Conservation (phyloP, 1,140 invertebrate species). For the Eriocheir sinensis region DNA sequence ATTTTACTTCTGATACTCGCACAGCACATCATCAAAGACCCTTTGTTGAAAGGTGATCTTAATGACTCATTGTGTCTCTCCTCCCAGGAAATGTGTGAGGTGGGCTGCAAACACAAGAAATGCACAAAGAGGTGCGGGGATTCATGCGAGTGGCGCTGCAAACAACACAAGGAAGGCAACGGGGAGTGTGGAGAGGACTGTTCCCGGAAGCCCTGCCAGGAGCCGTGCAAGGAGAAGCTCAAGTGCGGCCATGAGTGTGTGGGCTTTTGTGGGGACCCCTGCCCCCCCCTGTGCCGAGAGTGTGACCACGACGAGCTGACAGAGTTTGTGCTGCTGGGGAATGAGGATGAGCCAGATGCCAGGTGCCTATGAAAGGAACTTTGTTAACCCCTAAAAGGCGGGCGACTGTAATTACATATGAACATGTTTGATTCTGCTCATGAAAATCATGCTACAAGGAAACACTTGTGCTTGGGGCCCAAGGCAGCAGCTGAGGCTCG, state of each 20-base stretch:
- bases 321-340: conserved; percentile 84
- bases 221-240: conserved; percentile 83
- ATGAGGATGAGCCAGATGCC: conserved; percentile 75
- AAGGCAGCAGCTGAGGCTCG: too few species aligned
- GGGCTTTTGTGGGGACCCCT: conserved; percentile 88
- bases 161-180: conserved; percentile 83
- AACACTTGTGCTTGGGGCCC: too few species aligned
- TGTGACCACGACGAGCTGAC: conserved; percentile 83
- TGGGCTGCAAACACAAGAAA: too few species aligned
- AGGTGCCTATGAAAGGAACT: too few species aligned
- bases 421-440: too few species aligned
- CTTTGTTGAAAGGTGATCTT: too few species aligned
- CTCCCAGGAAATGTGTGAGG: background rate
- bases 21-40: too few species aligned
- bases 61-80: background rate
- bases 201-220: conserved; percentile 83
- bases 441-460: too few species aligned
- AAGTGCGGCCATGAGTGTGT: conserved; percentile 86
- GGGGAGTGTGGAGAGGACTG: conserved; percentile 85
- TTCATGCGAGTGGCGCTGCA: conserved; percentile 83
- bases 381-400: too few species aligned
- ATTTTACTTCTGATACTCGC: too few species aligned
- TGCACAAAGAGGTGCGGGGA: too few species aligned
- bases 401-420: too few species aligned
- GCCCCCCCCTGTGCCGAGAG: conserved; percentile 82